Conservation (phyloP, 2,113 vertebrate genomes). For the Atractosteus spatula region DNA sequence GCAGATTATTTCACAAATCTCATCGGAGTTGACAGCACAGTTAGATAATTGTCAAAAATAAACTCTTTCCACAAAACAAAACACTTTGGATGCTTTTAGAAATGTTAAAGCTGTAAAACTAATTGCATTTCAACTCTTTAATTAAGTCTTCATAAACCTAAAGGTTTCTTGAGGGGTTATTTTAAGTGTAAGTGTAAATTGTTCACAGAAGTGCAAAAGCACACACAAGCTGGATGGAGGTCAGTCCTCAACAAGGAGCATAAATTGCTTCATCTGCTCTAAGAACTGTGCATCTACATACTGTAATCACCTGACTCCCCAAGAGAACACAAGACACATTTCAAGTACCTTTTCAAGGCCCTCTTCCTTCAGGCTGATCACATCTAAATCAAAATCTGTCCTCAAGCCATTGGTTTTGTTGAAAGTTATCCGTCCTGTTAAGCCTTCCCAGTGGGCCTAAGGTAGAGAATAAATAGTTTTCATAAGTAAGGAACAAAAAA, state of each 20-base stretch:
- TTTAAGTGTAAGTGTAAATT: conserved; percentile 63
- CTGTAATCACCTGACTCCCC: conserved; percentile 10
- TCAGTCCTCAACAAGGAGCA: conserved; percentile 1
- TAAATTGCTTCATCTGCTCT: conserved; percentile 14
- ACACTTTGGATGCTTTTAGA: conserved; percentile 37
- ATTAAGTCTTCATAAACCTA: conserved; percentile 58
- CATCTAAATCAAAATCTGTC: conserved; percentile 98
- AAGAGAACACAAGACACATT: conserved; percentile 20
- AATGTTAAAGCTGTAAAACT: conserved; percentile 44
- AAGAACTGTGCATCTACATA: conserved; percentile 19
- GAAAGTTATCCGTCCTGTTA: conserved; percentile 97
- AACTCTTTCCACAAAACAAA: conserved; percentile 38
- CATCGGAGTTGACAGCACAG: conserved; percentile 19
- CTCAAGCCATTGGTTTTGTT: conserved; percentile 94
- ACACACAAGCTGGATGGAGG: conserved; percentile 24
- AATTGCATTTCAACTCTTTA: conserved; percentile 69
- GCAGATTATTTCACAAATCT: conserved; percentile 21
- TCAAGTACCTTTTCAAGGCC: conserved; percentile 89
- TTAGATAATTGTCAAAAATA: conserved; percentile 30
- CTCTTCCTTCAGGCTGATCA: conserved; percentile 96
- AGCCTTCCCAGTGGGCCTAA: conserved; percentile 95
- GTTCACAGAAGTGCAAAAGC: conserved; percentile 58
- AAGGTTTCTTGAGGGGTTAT: conserved; percentile 52
- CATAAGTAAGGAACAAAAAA: conserved; percentile 32
- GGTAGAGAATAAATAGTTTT: conserved; percentile 38